Base-by-base conservation (phyloP, 2,113 vertebrate genomes). In the Syrrhaptes paradoxus region DNA sequence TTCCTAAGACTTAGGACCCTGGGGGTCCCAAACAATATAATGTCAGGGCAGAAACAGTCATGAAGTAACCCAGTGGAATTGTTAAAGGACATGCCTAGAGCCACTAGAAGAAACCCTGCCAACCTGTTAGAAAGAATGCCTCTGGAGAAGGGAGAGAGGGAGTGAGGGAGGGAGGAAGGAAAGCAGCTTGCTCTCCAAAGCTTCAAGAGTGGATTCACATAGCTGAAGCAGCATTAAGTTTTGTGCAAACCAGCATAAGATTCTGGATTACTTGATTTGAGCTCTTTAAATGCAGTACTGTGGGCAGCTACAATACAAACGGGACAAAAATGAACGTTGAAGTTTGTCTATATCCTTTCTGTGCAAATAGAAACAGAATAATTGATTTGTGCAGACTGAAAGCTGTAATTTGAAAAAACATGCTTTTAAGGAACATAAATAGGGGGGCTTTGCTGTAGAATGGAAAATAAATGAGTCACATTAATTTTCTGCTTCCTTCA, bases 401-500 rank as follows among this genome's bases (percentile, higher is more conserved):
- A 90, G 6, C 29, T 88, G 31, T 73, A 89, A 61, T 58, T 14
- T 59, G 21, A 49, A 75, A 72, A 80, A 28, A 36, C n/a, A 31
- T 15, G 21, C 8, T 95, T 71, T 83, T 38, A 90, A 95, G 13
- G 38, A 79, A 57, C n/a, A 52, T 73, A 85, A 90, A 66, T 63
- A 61, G 24, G 38, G 32, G 19, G 8, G 54, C 34, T 46, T 55
- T 61, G 36, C 9, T 59, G 26, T 65, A 88, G 55, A 89, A 90
- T 24, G 10, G 24, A 80, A 87, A 87, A 91, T 65, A 91, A 87
- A 87, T 72, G 17, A 90, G 48, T 74, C 26, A 65, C 26, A 65
- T 72, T 75, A 81, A 90, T 94, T 95, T 95, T 93, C 34, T 91
- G 17, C 48, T 95, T 94, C 49, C 32, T 86, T 89, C 67, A 91